Evolutionary conservation across 2,113 vertebrate genomes (phyloP).

Genomic region (Percina caprodes): DNA sequence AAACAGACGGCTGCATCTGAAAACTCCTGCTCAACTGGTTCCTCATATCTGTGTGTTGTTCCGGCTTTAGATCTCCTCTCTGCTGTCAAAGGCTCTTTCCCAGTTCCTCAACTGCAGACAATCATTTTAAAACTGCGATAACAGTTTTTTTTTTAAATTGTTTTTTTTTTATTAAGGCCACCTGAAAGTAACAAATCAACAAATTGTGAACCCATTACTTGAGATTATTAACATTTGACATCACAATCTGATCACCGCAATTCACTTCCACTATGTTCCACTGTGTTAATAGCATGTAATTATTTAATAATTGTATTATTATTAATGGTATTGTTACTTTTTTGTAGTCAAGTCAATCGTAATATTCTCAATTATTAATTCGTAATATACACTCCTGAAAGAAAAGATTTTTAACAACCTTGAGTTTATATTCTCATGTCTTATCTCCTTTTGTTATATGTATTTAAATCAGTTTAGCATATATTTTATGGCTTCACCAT

Average conservation of each 20-base stretch:
- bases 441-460: neutral
- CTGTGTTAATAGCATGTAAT: too few species aligned
- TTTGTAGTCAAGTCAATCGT: too few species aligned
- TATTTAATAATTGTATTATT: too few species aligned
- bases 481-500: neutral
- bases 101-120: neutral
- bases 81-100: neutral
- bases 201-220: neutral
- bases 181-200: neutral
- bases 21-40: conserved; percentile 15
- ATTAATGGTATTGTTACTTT: too few species aligned
- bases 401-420: neutral
- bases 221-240: neutral
- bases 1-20: neutral
- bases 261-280: neutral
- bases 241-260: neutral
- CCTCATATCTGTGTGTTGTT: neutral
- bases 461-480: neutral
- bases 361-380: too few species aligned
- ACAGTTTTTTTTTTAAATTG: too few species aligned
- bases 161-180: too few species aligned
- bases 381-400: neutral
- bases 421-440: neutral
- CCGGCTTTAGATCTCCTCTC: neutral
- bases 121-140: neutral